phyloP scores from a whole-genome alignment of 2,797 vertebrate genomes.

The Sebastes minor region DNA sequence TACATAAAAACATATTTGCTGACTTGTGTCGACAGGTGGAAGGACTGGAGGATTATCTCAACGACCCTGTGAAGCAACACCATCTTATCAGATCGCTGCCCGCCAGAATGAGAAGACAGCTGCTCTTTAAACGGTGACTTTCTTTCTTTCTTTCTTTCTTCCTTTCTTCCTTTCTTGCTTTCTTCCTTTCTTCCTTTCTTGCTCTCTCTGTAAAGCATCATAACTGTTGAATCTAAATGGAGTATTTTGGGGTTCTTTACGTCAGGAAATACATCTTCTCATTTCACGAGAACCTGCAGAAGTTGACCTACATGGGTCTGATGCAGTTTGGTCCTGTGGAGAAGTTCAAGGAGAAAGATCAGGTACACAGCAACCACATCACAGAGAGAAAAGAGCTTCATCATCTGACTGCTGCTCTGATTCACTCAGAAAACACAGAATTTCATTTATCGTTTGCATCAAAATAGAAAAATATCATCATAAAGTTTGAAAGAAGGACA shows the following conservation, averaged over 20 bases:
- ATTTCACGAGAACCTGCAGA: constrained; percentile 90
- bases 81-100: constrained; percentile 88
- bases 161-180: not conserved
- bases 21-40: constrained; percentile 83
- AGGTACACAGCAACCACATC: constrained; percentile 78
- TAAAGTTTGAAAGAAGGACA: not conserved
- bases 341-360: constrained; percentile 96
- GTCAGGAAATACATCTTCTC: constrained; percentile 91
- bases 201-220: not conserved
- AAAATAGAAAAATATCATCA: not conserved
- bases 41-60: constrained; percentile 89
- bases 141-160: not conserved
- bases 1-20: not conserved
- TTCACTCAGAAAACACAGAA: not conserved
- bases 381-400: not conserved
- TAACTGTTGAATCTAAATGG: not conserved
- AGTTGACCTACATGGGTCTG: constrained; percentile 93
- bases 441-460: not conserved
- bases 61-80: constrained; percentile 90
- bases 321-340: constrained; percentile 91
- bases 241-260: not conserved
- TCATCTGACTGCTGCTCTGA: not conserved
- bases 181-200: too few relatives aligned
- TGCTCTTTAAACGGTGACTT: constrained; percentile 91
- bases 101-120: constrained; percentile 84